Base-by-base conservation (phyloP, 2,113 vertebrate species). In the Lampris incognitus region DNA sequence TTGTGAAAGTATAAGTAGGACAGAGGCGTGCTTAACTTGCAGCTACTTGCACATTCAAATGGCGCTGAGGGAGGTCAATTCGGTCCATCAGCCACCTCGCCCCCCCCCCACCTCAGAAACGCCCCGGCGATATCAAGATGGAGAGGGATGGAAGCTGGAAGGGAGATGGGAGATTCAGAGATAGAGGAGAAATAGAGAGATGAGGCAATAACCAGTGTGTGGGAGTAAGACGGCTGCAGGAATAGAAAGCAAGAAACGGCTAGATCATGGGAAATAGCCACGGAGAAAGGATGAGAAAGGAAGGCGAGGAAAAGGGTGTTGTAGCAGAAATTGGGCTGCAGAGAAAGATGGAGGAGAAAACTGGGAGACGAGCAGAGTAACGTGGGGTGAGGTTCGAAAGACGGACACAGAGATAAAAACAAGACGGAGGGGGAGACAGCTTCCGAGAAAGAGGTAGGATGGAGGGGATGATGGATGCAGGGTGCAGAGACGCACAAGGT, bases 121-220 rank as follows among this genome's bases (percentile, higher is more conserved):
- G 54, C 64, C 2, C 50, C 37, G 48, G n/a, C 58, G 36, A 36
- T 4, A 3, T 46, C 13, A 61, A 70, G 70, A 79, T 51, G 36
- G 60, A 81, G 44, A 66, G 24, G 8, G 61, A 46, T 49, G 38
- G 46, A 46, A 44, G 46, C 24, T 24, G 0, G 24, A 24, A 24
- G 24, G 24, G 24, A 24, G 24, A 24, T 24, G 24, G 24, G 24
- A 24, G 24, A 24, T 24, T 24, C 24, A 24, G 24, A 24, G 24
- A 24, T 49, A 79, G 66, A 7, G 42, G 44, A 73, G 64, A 42
- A 74, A 57, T 7, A 9, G 9, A 78, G 55, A 66, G 13, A 66
- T 50, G 39, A 24, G 36, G 48, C 24, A 24, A 24, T 24, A 24
- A 24, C 24, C 24, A 24, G 24, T 24, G 24, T 24, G 24, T 24